Evolutionary conservation across 35 echinoderm and acorn worm genomes (phyloP).

Genomic region (Chiridota heheva): DNA sequence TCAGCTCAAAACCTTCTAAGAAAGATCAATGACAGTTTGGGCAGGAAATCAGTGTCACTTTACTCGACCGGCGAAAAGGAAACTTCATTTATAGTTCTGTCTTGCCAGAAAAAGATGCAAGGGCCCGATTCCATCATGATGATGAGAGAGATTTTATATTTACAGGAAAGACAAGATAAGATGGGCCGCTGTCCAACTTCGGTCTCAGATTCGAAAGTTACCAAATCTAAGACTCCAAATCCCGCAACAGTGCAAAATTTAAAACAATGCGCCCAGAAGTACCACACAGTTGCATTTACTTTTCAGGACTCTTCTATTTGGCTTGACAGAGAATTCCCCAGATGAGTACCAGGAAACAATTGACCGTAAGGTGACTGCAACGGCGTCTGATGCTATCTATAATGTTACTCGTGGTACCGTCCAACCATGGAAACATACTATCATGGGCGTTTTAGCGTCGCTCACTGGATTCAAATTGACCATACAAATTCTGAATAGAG

Average conservation of each 20-base stretch:
- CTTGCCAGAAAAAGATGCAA: constrained; percentile 52
- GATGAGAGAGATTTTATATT: constrained; percentile 5
- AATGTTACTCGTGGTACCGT: constrained; percentile 65
- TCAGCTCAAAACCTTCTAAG: constrained; percentile 51
- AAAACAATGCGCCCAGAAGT: constrained; percentile 67
- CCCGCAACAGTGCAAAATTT: constrained; percentile 65
- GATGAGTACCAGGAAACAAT: constrained; percentile 36
- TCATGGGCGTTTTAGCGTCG: constrained; percentile 63
- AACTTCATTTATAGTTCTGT: constrained; percentile 57
- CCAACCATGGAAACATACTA: constrained; percentile 77
- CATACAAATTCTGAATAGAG: constrained; percentile 67
- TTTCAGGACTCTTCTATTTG: constrained; percentile 74
- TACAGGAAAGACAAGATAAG: constrained; percentile 53
- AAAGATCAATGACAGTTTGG: constrained; percentile 54
- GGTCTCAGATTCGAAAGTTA: constrained; percentile 42
- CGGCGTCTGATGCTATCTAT: constrained; percentile 72
- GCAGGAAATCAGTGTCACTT: constrained; percentile 37
- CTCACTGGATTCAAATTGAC: constrained; percentile 70
- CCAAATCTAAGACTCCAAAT: constrained; percentile 71
- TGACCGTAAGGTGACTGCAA: constrained; percentile 60
- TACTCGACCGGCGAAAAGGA: constrained; percentile 52
- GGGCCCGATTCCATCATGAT: constrained; percentile 30
- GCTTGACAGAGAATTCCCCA: constrained; percentile 1
- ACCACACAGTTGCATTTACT: constrained; percentile 67
- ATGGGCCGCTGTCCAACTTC: constrained; percentile 68